Base-by-base conservation (phyloP, 2,888 invertebrate genomes). In the Calameuta idolon region DNA sequence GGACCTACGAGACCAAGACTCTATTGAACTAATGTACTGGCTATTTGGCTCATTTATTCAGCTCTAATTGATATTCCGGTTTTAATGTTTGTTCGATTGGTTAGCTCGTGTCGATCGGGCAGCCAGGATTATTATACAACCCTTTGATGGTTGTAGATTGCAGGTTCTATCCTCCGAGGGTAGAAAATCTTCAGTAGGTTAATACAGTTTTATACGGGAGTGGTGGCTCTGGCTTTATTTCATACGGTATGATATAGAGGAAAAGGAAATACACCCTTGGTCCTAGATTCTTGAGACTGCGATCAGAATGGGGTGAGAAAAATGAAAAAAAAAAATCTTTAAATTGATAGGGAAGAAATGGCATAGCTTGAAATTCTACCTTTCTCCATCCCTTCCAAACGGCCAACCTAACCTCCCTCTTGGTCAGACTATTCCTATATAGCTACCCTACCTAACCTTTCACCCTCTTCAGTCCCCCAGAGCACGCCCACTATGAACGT, bases 401-500 rank as follows among this genome's bases (percentile, higher is more conserved):
- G 35, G 71, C 79, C 78, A 79, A 75, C 79, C 55, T 69, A 69
- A 69, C 76, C 37, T 73, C 40, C 71, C 37, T 76, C 80, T 75
- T 77, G 74, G 30, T 69, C 77, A 37, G 77, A 68, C 71, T 69
- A 75, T 80, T 76, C 80, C 79, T 75, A 55, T 55, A 23, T 55
- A 55, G 9, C 55, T 75, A 78, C 73, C 40, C 75, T 79, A 69
- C 76, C 79, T 73, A 78, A 76, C 79, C 79, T 75, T 74, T 33
- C 75, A 74, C 68, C 37, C 34, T 40, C 77, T 37, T 71, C 73
- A 71, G 71, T 12, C 78, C 2, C 23, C 9, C 23, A 79, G 85
- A 87, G 87, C 87, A 89, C 90, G 89, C 90, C 89, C 90, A 89
- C 85, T 80, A 83, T 78, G 84, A 82, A 23, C 12, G 31, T 82